These are phyloP conservation scores for Ichneumoninae sp. DNA, from an alignment of 2,888 invertebrate genomes.

Conservation along the genomic window DNA sequence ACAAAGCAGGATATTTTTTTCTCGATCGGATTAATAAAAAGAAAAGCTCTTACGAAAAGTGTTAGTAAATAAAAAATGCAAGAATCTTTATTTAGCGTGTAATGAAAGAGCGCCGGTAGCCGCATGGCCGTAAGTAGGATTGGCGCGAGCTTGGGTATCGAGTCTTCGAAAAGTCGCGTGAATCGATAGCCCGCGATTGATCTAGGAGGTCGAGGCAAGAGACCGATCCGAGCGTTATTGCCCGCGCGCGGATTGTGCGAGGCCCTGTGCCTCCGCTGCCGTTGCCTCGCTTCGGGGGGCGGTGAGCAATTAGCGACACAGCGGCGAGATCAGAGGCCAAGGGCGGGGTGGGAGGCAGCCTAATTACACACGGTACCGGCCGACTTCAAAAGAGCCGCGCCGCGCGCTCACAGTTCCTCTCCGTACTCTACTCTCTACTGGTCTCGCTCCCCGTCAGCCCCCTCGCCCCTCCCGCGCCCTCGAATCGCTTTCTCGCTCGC, in stretches of 20 bases:
- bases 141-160: not conserved
- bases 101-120: not conserved
- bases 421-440: conserved; percentile 68
- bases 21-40: no score
- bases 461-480: conserved; percentile 57
- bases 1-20: no score
- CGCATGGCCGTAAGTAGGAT: not conserved
- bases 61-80: not conserved
- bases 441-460: conserved; percentile 8
- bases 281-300: conserved; percentile 79
- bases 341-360: conserved; percentile 82
- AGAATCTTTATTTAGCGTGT: not conserved
- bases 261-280: conserved; percentile 66
- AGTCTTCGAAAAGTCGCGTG: conserved; percentile 5
- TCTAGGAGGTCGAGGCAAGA: conserved; percentile 45
- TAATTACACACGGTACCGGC: conserved; percentile 83
- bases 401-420: conserved; percentile 77
- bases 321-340: conserved; percentile 82
- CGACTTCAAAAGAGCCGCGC: conserved; percentile 82
- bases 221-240: conserved; percentile 40
- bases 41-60: no score
- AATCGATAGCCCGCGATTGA: conserved; percentile 11
- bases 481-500: conserved; percentile 42
- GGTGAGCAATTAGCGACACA: conserved; percentile 83
- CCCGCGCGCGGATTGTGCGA: conserved; percentile 57